Evolutionary conservation across 2,113 vertebrate genomes (phyloP), one percentile per base, ranked within the genome.

Genomic region (Poecile atricapillus): DNA sequence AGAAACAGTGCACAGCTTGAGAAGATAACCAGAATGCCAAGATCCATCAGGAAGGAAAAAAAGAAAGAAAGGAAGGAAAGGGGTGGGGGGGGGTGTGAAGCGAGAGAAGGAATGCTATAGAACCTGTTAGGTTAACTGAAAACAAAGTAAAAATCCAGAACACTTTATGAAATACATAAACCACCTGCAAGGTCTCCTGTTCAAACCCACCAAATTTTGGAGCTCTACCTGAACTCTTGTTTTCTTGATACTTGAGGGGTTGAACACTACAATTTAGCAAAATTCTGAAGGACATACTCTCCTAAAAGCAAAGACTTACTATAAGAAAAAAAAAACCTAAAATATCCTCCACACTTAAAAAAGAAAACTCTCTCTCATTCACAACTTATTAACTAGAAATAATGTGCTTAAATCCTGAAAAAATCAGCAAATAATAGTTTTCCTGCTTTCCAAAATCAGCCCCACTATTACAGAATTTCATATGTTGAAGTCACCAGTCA

Each of bases 81-180:
- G 2, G 24, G 3, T 3, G 0, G 1, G 13, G 3, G 5, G 1
- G 7, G 5, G 2, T 12, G n/a, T 46, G 39, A 80, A 46, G 4
- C 11, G 7, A 33, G 4, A 33, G 9, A 27, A 22, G 8, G 18
- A 43, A 3, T 23, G 13, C 8, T 17, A 7, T 7, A 52, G 8
- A 44, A 64, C 3, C 16, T 59, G 9, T 1, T 41, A 59, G 11
- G 7, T 47, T 55, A 73, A 55, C 4, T 46, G 33, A 77, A 83
- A 87, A 64, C 7, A 27, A 63, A n/a, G 15, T 0, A 83, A 78
- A 91, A 62, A 22, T 44, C 13, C 16, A 49, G 16, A 88, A 58
- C 0, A 22, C 13, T 67, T 49, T 37, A 76, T 46, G 30, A 80
- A 86, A 75, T 31, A 65, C 1, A 24, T 46, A 31, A 82, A 37